These are phyloP conservation scores for Cantharis nigra DNA, from an alignment of 2,888 invertebrate genomes.

Conservation along the genomic window DNA sequence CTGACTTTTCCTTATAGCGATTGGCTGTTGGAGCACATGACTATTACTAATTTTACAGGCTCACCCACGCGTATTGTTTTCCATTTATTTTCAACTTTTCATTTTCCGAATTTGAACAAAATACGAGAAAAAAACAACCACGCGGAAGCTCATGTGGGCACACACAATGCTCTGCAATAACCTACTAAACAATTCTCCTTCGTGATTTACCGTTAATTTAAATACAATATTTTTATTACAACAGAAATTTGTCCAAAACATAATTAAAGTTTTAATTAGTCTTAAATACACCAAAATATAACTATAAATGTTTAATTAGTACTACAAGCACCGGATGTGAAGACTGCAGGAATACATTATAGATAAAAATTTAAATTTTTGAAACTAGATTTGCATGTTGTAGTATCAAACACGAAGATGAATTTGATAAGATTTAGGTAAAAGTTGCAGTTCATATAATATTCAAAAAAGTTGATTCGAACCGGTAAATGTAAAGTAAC, in stretches of 20 bases:
- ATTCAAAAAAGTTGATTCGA: background rate
- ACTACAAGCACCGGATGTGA: background rate
- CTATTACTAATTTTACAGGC: slow-evolving; percentile 32
- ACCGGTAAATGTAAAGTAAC: background rate
- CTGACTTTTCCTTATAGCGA: slow-evolving; percentile 33
- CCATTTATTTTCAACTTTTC: background rate
- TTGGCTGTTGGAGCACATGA: slow-evolving; percentile 37
- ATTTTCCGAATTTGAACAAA: background rate
- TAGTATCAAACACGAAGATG: background rate
- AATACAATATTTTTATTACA: background rate
- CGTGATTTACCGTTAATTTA: slow-evolving; percentile 18
- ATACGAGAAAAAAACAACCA: slow-evolving; percentile 16
- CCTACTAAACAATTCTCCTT: slow-evolving; percentile 22
- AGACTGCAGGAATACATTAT: background rate
- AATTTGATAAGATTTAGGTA: background rate
- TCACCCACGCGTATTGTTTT: slow-evolving; percentile 26
- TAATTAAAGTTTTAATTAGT: background rate
- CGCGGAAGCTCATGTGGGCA: slow-evolving; percentile 34
- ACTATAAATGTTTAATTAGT: slow-evolving; percentile 1
- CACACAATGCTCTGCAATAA: slow-evolving; percentile 17
- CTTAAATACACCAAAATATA: background rate
- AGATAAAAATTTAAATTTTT: slow-evolving; percentile 2
- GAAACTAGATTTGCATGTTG: background rate
- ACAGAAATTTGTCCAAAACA: background rate
- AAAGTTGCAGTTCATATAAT: background rate